Conservation (phyloP, 2,888 invertebrate genomes). For the Tineola bisselliella region DNA sequence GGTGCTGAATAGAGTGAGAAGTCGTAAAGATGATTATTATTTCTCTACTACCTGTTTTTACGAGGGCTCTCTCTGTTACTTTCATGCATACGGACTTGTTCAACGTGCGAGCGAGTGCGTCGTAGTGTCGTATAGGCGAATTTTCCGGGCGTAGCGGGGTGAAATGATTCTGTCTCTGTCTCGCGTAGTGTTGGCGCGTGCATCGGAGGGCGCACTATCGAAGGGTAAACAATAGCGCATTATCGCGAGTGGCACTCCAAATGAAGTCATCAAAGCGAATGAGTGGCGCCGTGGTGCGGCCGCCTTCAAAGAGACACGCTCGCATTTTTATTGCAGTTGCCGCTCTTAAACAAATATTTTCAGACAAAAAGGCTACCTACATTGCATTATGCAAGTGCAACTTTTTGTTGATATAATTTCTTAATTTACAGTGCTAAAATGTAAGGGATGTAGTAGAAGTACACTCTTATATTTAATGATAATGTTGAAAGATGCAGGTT, state of each 20-base stretch:
- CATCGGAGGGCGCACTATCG: conserved; percentile 62
- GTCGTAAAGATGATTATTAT: conserved; percentile 71
- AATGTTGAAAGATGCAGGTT: not conserved
- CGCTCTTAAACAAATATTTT: conserved; percentile 59
- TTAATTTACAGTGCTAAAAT: not conserved
- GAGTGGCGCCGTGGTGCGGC: conserved; percentile 56
- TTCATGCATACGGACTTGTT: conserved; percentile 28
- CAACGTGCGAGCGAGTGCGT: conserved; percentile 39
- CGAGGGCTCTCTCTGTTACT: conserved; percentile 48
- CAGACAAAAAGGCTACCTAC: conserved; percentile 24
- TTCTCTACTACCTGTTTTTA: conserved; percentile 71
- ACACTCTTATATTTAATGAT: not conserved
- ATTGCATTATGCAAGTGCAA: not conserved
- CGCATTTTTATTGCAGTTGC: conserved; percentile 58
- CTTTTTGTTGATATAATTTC: conserved; percentile 4
- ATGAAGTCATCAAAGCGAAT: conserved; percentile 67
- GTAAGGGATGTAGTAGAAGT: not conserved
- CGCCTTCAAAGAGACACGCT: conserved; percentile 47
- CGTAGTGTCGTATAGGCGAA: conserved; percentile 25
- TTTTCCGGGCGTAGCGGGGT: conserved; percentile 30
- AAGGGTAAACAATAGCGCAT: conserved; percentile 68
- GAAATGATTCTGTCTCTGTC: conserved; percentile 43
- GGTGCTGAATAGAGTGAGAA: conserved; percentile 71
- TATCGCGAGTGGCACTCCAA: conserved; percentile 53
- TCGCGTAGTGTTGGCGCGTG: conserved; percentile 53